Conservation (phyloP, 2,113 vertebrate genomes). For the Gasterosteus aculeatus region DNA sequence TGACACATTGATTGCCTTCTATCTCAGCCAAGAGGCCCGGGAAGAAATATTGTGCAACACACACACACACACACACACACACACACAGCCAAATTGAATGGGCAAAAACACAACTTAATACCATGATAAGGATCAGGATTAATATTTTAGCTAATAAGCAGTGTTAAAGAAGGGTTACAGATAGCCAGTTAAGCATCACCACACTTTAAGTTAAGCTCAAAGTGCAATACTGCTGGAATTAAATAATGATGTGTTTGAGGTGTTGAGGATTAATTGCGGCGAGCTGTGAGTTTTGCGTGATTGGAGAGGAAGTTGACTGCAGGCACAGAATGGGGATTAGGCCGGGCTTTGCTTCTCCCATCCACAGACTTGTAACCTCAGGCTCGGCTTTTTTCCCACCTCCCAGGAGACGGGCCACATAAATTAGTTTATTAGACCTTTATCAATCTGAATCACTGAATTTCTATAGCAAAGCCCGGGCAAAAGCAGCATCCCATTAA, state of each 20-base stretch:
- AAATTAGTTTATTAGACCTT: conserved; percentile 61
- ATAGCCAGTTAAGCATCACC: conserved; percentile 6
- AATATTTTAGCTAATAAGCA: neutral
- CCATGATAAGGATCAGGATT: neutral
- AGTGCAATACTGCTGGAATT: conserved; percentile 28
- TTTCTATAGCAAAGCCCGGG: conserved; percentile 28
- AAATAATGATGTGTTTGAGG: conserved; percentile 49
- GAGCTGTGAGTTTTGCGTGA: conserved; percentile 17
- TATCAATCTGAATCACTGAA: conserved; percentile 62
- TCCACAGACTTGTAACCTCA: conserved; percentile 26
- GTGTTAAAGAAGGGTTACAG: conserved; percentile 2
- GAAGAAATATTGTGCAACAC: conserved; percentile 1
- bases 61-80: neutral
- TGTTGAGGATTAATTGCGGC: conserved; percentile 39
- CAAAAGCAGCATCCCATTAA: conserved; percentile 52
- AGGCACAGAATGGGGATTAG: conserved; percentile 25
- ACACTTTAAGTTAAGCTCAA: conserved; percentile 3
- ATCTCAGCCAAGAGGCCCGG: conserved; percentile 31
- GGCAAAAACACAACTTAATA: neutral
- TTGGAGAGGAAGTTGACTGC: conserved; percentile 28
- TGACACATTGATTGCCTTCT: conserved; percentile 59
- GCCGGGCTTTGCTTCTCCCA: neutral
- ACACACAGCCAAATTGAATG: neutral
- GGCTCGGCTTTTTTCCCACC: conserved; percentile 10
- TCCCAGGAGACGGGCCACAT: conserved; percentile 38